Percentiles rank a stretch among this genome's conserved stretches.
phyloP scores from a whole-genome alignment of 2,113 vertebrate species.

The Paracyprichromis sp. region DNA sequence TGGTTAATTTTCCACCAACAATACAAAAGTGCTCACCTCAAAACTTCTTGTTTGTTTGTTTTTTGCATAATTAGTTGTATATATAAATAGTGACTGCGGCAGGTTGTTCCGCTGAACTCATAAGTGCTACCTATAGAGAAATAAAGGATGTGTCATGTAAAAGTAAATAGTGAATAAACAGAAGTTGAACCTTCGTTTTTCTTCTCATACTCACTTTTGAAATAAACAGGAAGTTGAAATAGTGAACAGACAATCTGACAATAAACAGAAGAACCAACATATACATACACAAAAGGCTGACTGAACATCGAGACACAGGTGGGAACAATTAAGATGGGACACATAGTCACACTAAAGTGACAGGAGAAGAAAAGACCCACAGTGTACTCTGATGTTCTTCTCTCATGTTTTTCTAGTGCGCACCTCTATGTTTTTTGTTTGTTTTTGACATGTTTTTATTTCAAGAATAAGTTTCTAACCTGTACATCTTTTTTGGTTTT shows the following conservation, averaged over 20 bases:
- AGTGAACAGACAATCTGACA: neutral
- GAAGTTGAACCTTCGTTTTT: neutral
- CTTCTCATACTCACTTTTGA: neutral
- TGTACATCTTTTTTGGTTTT: neutral
- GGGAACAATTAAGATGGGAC: neutral
- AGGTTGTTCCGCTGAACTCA: neutral
- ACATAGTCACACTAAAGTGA: neutral
- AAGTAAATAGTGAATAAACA: neutral
- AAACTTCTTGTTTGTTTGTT: neutral
- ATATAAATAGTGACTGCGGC: neutral
- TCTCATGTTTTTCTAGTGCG: neutral
- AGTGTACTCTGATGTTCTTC: neutral
- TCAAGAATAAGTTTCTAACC: neutral
- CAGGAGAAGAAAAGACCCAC: neutral
- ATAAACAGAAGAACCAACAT: neutral
- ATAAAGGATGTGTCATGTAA: neutral
- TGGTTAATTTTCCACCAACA: neutral
- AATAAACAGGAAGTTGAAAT: neutral
- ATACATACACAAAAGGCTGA: rapidly evolving
- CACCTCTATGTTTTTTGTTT: neutral
- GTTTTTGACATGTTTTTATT: neutral
- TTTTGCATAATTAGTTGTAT: neutral
- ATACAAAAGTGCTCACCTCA: neutral
- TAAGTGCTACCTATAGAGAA: neutral
- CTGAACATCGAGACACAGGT: neutral